Percentiles rank a stretch among this genome's conserved stretches.
These are phyloP conservation scores for Drosophila carrolli DNA, from an alignment of 1,140 invertebrate genomes.

Conservation along the genomic window DNA sequence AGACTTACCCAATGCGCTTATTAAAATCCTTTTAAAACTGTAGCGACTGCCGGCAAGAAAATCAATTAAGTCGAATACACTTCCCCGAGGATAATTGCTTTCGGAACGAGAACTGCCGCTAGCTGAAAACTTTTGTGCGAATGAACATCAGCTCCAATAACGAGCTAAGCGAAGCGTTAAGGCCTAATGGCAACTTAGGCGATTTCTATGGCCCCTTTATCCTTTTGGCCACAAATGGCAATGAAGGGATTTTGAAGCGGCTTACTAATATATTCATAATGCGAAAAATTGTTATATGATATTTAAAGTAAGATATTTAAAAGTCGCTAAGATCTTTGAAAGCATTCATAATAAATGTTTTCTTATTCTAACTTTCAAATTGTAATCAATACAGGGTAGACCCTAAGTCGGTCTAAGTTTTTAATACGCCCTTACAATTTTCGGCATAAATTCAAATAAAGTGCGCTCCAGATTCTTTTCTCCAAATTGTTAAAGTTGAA, in stretches of 20 bases:
- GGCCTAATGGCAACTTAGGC: slow-evolving; percentile 73
- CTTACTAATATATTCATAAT: not conserved
- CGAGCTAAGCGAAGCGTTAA: slow-evolving; percentile 79
- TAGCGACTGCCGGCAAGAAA: slow-evolving; percentile 62
- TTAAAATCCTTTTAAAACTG: slow-evolving; percentile 78
- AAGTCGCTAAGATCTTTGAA: no score
- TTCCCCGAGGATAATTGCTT: slow-evolving; percentile 80
- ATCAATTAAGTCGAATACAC: slow-evolving; percentile 83
- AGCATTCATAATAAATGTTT: no score
- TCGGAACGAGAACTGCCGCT: slow-evolving; percentile 66
- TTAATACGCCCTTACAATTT: not conserved
- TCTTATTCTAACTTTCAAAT: not conserved
- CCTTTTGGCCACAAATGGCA: slow-evolving; percentile 8
- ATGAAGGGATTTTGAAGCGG: not conserved
- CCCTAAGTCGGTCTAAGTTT: not conserved
- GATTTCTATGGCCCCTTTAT: slow-evolving; percentile 38
- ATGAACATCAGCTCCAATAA: slow-evolving; percentile 77
- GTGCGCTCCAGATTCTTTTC: slow-evolving; percentile 49
- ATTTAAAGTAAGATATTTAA: not conserved
- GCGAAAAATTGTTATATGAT: not conserved
- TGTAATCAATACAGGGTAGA: not conserved
- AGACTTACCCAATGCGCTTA: slow-evolving; percentile 66
- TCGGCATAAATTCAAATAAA: slow-evolving; percentile 57
- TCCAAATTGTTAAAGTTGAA: slow-evolving; percentile 69
- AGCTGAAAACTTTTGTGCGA: slow-evolving; percentile 70